A percentile compares a stretch with the other conserved stretches of the same genome.
phyloP scores from a whole-genome alignment of 1,140 invertebrate genomes.

The Meloidogyne chitwoodi region DNA sequence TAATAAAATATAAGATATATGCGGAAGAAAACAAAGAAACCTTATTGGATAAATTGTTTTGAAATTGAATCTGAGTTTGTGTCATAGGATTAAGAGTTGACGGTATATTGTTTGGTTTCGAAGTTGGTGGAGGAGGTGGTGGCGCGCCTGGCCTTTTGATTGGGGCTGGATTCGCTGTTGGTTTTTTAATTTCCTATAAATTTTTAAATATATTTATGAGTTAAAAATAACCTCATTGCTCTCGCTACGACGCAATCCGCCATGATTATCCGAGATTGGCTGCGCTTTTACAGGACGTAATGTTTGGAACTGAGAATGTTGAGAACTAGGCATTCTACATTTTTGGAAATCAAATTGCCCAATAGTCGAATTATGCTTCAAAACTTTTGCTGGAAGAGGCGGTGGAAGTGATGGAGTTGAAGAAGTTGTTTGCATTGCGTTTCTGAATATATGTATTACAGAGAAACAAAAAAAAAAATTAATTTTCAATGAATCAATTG shows the following conservation, averaged over 20 bases:
- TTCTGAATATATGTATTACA: not conserved
- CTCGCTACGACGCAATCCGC: conserved; percentile 1
- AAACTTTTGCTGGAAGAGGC: conserved; percentile 9
- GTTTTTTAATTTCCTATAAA: conserved; percentile 7
- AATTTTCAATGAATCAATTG: no score
- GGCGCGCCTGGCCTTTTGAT: conserved; percentile 23
- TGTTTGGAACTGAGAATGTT: conserved; percentile 25
- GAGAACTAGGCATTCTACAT: conserved; percentile 3
- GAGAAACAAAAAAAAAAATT: no score
- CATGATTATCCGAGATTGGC: not conserved
- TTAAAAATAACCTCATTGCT: conserved; percentile 15
- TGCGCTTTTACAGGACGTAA: conserved; percentile 13
- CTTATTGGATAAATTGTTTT: not conserved
- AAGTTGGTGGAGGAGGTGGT: conserved; percentile 22
- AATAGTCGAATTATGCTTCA: not conserved
- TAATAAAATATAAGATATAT: not conserved
- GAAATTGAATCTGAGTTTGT: not conserved
- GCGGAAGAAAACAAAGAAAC: not conserved
- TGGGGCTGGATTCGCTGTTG: not conserved
- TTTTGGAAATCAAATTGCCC: not conserved
- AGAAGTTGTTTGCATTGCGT: not conserved
- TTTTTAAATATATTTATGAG: not conserved
- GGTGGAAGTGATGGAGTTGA: conserved; percentile 4
- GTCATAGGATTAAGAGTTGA: not conserved
- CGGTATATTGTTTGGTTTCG: not conserved